These are phyloP conservation scores for Balearica regulorum DNA, from an alignment of 2,797 vertebrate species.

Conservation along the genomic window DNA sequence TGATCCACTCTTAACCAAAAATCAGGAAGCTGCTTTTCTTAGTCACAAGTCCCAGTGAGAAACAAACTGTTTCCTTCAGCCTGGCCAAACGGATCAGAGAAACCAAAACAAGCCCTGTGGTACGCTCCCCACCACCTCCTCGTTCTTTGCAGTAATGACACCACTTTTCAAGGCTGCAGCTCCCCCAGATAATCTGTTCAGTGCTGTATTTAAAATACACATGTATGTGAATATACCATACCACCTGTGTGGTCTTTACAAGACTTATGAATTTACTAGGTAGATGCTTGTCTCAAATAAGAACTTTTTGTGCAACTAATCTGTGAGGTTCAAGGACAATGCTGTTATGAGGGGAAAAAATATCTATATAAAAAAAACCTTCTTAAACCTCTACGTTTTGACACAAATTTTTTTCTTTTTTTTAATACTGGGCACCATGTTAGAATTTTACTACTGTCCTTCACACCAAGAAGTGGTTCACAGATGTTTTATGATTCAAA, in stretches of 20 bases:
- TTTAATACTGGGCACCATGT: neutral
- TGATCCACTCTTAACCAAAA: neutral
- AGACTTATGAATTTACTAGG: neutral
- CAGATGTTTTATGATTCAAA: neutral
- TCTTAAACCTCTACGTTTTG: neutral
- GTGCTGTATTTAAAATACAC: neutral
- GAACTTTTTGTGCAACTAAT: neutral
- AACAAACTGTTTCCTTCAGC: neutral
- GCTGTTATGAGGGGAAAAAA: neutral
- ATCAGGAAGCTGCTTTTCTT: neutral
- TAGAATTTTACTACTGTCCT: neutral
- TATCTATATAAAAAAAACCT: neutral
- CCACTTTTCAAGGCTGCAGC: neutral
- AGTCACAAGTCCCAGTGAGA: neutral
- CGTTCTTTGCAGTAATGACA: neutral
- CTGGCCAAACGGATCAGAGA: neutral
- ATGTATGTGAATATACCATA: neutral
- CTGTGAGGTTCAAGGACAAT: neutral
- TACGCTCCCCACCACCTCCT: neutral
- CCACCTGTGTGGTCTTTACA: neutral
- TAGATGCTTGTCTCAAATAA: neutral
- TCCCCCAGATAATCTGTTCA: neutral
- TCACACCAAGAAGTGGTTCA: neutral
- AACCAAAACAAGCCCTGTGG: neutral
- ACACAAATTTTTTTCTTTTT: neutral